phyloP scores from a whole-genome alignment of 2,797 vertebrate genomes.

The Acomys russatus region DNA sequence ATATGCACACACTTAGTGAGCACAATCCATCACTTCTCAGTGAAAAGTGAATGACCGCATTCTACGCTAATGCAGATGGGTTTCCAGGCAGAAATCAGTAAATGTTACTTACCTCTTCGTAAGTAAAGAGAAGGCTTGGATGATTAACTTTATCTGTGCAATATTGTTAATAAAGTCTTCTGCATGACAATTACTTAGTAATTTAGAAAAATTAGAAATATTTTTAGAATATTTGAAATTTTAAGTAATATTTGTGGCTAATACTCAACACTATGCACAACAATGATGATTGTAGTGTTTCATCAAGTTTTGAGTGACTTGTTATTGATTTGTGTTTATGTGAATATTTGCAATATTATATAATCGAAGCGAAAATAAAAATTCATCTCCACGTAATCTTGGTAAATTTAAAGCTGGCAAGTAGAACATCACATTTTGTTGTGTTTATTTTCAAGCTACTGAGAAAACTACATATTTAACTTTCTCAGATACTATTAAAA shows the following conservation, averaged over 20 bases:
- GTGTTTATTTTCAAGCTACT: slow-evolving; percentile 23
- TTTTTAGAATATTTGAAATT: slow-evolving; percentile 45
- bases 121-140: background rate
- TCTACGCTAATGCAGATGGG: background rate
- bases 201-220: slow-evolving; percentile 45
- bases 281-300: background rate
- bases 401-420: slow-evolving; percentile 34
- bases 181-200: slow-evolving; percentile 6
- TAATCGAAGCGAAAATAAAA: background rate
- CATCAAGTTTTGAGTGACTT: slow-evolving; percentile 16
- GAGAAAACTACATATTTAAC: background rate
- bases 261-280: background rate
- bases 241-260: background rate
- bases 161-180: slow-evolving; percentile 5
- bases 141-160: background rate
- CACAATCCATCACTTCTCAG: background rate
- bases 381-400: background rate
- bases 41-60: background rate
- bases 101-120: background rate
- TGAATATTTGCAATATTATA: slow-evolving; percentile 19
- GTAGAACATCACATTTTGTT: background rate
- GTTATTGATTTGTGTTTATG: slow-evolving; percentile 41
- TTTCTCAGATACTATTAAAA: background rate
- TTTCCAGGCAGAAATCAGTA: slow-evolving; percentile 22
- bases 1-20: background rate